These are phyloP conservation scores for Lates japonicus DNA, from an alignment of 2,797 vertebrate genomes.

Conservation along the genomic window DNA sequence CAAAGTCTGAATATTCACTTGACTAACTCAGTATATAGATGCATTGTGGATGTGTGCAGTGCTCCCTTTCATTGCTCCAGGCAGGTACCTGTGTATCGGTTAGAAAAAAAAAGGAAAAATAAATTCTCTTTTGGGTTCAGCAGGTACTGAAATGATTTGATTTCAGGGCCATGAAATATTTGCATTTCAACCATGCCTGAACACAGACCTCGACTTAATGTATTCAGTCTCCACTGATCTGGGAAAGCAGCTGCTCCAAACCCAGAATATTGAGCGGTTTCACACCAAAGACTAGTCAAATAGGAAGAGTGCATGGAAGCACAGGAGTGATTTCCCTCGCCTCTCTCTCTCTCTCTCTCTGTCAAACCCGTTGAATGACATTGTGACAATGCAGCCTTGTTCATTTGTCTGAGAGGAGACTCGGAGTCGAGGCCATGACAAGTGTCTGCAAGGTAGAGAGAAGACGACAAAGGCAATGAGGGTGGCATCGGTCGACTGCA, in stretches of 20 bases:
- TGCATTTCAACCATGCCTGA: slow-evolving; percentile 71
- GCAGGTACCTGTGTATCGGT: slow-evolving; percentile 47
- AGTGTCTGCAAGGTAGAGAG: slow-evolving; percentile 45
- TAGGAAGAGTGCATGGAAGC: slow-evolving; percentile 53
- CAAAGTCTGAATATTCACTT: slow-evolving; percentile 26
- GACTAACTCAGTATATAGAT: slow-evolving; percentile 16
- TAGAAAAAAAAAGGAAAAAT: slow-evolving; percentile 23
- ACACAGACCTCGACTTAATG: slow-evolving; percentile 61
- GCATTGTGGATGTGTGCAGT: slow-evolving; percentile 25
- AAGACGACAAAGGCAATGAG: slow-evolving; percentile 41
- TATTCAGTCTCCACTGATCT: slow-evolving; percentile 71
- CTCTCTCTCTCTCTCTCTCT: slow-evolving; percentile 14
- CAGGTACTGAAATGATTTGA: slow-evolving; percentile 71
- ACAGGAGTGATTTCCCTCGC: slow-evolving; percentile 38
- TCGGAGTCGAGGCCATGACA: slow-evolving; percentile 48
- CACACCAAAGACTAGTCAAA: slow-evolving; percentile 71
- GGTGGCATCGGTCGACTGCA: slow-evolving; percentile 11
- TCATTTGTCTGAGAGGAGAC: slow-evolving; percentile 50
- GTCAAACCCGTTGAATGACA: slow-evolving; percentile 55
- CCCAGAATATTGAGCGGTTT: slow-evolving; percentile 67
- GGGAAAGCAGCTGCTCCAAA: slow-evolving; percentile 60
- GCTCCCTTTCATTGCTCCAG: slow-evolving; percentile 43
- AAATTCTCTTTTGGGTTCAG: slow-evolving; percentile 67
- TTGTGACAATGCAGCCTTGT: slow-evolving; percentile 47
- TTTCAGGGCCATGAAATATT: slow-evolving; percentile 67